Base-by-base conservation (phyloP, 2,888 invertebrate genomes). In the Eulithis prunata region DNA sequence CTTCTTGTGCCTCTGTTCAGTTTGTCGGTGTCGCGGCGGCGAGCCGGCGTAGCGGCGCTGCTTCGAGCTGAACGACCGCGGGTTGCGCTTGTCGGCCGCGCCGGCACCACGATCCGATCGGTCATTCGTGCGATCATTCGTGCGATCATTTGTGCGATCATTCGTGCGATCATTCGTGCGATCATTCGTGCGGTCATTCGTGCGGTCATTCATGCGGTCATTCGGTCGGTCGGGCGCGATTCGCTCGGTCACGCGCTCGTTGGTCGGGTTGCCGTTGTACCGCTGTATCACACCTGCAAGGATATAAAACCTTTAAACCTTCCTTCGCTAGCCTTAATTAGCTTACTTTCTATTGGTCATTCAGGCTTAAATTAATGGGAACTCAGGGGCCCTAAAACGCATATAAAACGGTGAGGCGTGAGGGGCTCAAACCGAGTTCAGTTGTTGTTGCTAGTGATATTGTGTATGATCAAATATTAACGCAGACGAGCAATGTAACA, bases 201-300 rank as follows among this genome's bases (percentile, higher is more conserved):
- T 12, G 11, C 51, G 51, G 12, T 21, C 51, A 28, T 5, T 11
- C 32, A 28, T 28, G 5, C 32, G 8, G 7, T 28, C 62, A 41
- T 13, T 46, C 57, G 32, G 28, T 4, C 28, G n/a, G 13, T n/a
- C 63, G 46, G 5, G 47, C 52, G 47, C 32, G 46, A 13, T 12
- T 11, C 46, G 38, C 47, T 55, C 59, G 49, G 11, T 55, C 7
- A n/a, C 41, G 14, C 66, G 58, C 10, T 66, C 66, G 58, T 38
- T 63, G 49, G 36, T n/a, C 3, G 38, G 53, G 54, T 54, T 41
- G 32, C 70, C 75, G 68, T 78, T 82, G 79, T 83, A 87, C 32
- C 90, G 86, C 71, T 87, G 88, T 71, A 90, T 89, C 53, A 90
- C 90, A 49, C 90, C 89, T 88, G 83, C 8, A 47, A 14, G 36